Evolutionary conservation across 2,113 vertebrate species (phyloP), one percentile per base, ranked within the genome.

Genomic region (Brachyhypopomus occidentalis): DNA sequence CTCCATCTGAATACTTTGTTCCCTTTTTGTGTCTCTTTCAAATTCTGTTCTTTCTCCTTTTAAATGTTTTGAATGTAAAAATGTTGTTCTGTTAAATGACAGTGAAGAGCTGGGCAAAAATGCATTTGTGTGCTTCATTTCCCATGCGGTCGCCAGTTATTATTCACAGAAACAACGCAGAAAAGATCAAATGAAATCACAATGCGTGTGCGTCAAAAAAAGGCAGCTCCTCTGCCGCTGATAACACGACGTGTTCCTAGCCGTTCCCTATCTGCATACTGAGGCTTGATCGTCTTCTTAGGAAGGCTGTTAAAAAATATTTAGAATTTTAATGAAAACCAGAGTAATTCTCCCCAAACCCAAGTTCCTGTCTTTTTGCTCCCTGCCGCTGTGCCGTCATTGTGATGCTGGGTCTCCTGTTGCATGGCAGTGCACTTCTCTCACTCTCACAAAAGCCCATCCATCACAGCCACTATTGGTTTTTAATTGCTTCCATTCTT

Each of bases 351-450:
- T 74, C 8, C 38, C 41, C 8, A 41, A 58, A 45, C 58, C 7
- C 5, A 41, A 63, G 9, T 52, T 63, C 27, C 71, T 41, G 17
- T 56, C 34, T 80, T 27, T 59, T 52, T 67, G 60, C 66, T 77
- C 63, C 74, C 70, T 85, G 67, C 55, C 48, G 25, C 60, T 83
- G 60, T 64, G 58, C 38, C 12, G 69, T 67, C 67, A 70, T 59
- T 83, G 77, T 83, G 80, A 77, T 59, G 78, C 70, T 80, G 73
- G 67, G 52, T 79, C 76, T 64, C n/a, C 36, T 70, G 69, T 74
- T 70, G 78, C 72, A 63, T 23, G 22, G 38, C 73, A 59, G 66
- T 62, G 67, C 73, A 70, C 81, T 80, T 74, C 66, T 70, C 52
- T 63, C 41, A 81, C 36, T 60, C 16, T 19, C 69, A 83, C 76